Percentiles rank a stretch among this genome's conserved stretches.
Evolutionary conservation across 2,113 vertebrate species (phyloP).

Genomic region (Etheostoma cragini): DNA sequence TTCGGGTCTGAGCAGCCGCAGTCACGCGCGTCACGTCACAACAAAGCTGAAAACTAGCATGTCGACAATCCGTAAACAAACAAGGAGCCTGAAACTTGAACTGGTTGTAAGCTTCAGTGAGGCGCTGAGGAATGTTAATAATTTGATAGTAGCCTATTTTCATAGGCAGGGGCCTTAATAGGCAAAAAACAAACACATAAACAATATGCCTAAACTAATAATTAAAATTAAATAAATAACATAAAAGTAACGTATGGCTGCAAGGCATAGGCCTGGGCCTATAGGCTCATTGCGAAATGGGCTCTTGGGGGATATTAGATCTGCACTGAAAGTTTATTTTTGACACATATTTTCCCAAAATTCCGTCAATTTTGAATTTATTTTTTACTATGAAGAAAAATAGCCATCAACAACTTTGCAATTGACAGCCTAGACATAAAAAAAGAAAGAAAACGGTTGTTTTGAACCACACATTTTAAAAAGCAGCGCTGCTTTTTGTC

Average conservation of each 20-base stretch:
- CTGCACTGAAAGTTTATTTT: neutral
- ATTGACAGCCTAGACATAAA: neutral
- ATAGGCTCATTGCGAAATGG: neutral
- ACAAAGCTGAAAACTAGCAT: constrained; percentile 63
- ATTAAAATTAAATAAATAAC: neutral
- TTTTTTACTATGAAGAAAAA: neutral
- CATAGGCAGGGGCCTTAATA: neutral
- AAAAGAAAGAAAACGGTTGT: neutral
- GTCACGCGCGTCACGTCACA: constrained; percentile 68
- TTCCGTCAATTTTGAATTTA: neutral
- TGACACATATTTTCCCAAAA: neutral
- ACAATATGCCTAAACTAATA: neutral
- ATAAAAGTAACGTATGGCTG: neutral
- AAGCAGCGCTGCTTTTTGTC: too few species aligned
- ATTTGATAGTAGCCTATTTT: constrained; percentile 41
- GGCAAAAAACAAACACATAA: constrained; percentile 13
- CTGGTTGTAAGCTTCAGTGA: constrained; percentile 13
- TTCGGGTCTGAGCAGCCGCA: constrained; percentile 16
- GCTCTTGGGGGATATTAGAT: neutral
- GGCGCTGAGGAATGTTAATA: constrained; percentile 66
- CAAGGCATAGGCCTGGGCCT: neutral
- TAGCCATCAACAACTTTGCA: neutral
- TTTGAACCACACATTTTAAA: neutral
- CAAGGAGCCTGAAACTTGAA: constrained; percentile 67
- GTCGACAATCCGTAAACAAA: constrained; percentile 72